phyloP scores from a whole-genome alignment of 2,797 vertebrate genomes.

The Synanceia verrucosa region DNA sequence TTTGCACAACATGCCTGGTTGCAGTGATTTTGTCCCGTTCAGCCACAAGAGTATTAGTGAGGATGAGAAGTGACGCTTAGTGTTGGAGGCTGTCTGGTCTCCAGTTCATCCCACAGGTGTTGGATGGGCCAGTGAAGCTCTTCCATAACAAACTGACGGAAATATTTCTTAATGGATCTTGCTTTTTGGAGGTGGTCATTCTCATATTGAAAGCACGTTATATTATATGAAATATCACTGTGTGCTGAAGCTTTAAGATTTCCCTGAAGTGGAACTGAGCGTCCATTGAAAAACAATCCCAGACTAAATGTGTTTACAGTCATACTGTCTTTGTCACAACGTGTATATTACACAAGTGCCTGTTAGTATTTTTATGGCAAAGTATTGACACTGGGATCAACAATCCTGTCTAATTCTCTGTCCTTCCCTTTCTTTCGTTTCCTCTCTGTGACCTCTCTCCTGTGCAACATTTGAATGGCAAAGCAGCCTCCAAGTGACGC shows the following conservation, averaged over 20 bases:
- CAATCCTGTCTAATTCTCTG: not conserved
- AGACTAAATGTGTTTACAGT: not conserved
- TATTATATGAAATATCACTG: not conserved
- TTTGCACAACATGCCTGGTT: not conserved
- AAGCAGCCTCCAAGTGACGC: constrained; percentile 72
- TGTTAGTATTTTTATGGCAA: constrained; percentile 4
- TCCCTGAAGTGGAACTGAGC: not conserved
- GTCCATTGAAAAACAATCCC: not conserved
- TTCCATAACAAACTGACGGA: not conserved
- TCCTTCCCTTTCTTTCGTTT: not conserved
- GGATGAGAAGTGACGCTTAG: not conserved
- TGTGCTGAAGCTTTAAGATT: not conserved
- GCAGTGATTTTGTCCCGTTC: not conserved
- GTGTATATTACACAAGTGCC: not conserved
- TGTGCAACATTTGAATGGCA: constrained; percentile 82
- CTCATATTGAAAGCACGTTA: not conserved
- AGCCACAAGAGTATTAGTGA: not conserved
- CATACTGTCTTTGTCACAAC: not conserved
- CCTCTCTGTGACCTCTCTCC: constrained; percentile 35
- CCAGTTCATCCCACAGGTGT: not conserved
- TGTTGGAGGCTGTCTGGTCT: not conserved
- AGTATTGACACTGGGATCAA: not conserved
- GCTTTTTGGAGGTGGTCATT: not conserved
- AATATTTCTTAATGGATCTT: not conserved
- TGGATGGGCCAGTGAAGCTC: not conserved